Conservation (phyloP, 2,888 invertebrate species). For the Acrocyrtus sp. region DNA sequence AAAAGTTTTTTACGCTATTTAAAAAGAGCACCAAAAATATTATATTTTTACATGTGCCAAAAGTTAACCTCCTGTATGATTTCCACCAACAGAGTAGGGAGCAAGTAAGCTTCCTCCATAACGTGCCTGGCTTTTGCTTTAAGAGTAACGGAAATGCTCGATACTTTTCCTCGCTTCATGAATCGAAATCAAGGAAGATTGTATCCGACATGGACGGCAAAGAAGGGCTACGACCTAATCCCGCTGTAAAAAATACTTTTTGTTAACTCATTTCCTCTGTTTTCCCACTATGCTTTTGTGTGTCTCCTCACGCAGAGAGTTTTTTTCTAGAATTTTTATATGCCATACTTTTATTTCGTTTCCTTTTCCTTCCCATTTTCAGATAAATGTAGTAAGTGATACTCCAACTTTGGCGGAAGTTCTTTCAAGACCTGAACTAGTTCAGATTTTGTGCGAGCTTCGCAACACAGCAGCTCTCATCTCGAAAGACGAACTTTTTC, state of each 20-base stretch:
- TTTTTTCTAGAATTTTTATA: not conserved
- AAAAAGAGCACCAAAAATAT: no score
- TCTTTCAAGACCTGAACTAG: slow-evolving; percentile 45
- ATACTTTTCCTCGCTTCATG: slow-evolving; percentile 42
- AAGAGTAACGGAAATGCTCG: slow-evolving; percentile 49
- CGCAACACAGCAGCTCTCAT: slow-evolving; percentile 53
- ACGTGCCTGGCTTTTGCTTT: slow-evolving; percentile 46
- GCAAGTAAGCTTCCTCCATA: slow-evolving; percentile 41
- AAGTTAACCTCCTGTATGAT: no score
- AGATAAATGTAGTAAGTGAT: slow-evolving; percentile 56
- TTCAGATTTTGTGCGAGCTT: slow-evolving; percentile 54
- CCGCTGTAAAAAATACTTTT: slow-evolving; percentile 35
- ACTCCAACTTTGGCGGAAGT: slow-evolving; percentile 52
- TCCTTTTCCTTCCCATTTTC: not conserved
- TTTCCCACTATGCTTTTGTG: not conserved
- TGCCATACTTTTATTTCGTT: not conserved
- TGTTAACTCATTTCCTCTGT: not conserved
- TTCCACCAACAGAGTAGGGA: slow-evolving; percentile 30
- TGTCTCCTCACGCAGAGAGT: not conserved
- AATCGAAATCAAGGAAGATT: slow-evolving; percentile 54
- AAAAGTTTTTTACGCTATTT: no score
- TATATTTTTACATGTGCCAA: no score
- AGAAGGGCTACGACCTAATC: slow-evolving; percentile 44
- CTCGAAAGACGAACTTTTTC: slow-evolving; percentile 41
- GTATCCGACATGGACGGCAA: slow-evolving; percentile 49